A percentile compares a stretch with the other conserved stretches of the same genome.
Evolutionary conservation across 2,888 invertebrate species (phyloP).

Genomic region (Drosophila pegasa): DNA sequence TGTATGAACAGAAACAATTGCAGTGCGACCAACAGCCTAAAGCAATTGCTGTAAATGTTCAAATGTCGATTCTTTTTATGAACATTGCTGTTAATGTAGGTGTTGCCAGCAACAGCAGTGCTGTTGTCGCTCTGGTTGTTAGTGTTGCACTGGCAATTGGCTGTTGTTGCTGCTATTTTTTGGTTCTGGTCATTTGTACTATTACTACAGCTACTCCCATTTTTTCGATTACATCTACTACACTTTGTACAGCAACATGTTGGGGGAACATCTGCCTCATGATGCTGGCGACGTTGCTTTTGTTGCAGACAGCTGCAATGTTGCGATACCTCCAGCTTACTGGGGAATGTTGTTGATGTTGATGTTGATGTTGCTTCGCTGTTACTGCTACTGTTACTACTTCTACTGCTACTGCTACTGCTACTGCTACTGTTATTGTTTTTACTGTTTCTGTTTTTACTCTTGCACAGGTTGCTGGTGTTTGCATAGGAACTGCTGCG

Average conservation of each 20-base stretch:
- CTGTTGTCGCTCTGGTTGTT: constrained; percentile 9
- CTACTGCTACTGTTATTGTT: constrained; percentile 15
- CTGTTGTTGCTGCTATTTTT: constrained; percentile 52
- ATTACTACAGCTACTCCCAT: constrained; percentile 33
- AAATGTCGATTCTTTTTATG: constrained; percentile 24
- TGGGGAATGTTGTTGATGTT: constrained; percentile 54
- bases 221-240: constrained; percentile 11
- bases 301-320: constrained; percentile 32
- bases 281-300: constrained; percentile 19
- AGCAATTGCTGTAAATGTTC: constrained; percentile 38
- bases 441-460: constrained; percentile 11
- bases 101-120: constrained; percentile 15
- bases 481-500: constrained; percentile 39
- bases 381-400: constrained; percentile 7
- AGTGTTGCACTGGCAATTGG: constrained; percentile 26
- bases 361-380: constrained; percentile 16
- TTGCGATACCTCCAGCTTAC: constrained; percentile 26
- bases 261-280: constrained; percentile 21
- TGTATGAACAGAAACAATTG: constrained; percentile 56
- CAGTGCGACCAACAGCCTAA: constrained; percentile 58
- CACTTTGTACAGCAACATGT: constrained; percentile 38
- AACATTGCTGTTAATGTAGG: constrained; percentile 22
- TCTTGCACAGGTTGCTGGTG: constrained; percentile 16
- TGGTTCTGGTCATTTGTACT: constrained; percentile 72
- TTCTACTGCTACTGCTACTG: constrained; percentile 18